These are phyloP conservation scores for Helobdella robusta DNA, from an alignment of 2,888 invertebrate genomes.

Conservation along the genomic window DNA sequence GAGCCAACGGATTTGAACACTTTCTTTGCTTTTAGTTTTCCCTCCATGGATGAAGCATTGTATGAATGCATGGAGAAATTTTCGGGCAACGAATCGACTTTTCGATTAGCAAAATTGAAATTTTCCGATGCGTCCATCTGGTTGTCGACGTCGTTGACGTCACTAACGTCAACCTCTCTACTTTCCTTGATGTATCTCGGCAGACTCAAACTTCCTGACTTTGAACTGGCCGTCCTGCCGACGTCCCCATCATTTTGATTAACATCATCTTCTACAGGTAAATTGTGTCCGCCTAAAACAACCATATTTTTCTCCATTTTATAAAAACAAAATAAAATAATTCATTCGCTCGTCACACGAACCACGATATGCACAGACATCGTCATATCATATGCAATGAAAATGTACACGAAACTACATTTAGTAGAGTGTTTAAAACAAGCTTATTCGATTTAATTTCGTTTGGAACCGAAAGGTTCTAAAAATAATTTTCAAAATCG, in stretches of 20 bases:
- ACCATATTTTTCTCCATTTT: too few relatives aligned
- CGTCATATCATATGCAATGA: too few relatives aligned
- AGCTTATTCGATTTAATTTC: too few relatives aligned
- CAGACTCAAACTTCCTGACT: not conserved
- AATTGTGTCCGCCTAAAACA: constrained; percentile 8
- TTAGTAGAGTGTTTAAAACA: too few relatives aligned
- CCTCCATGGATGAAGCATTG: too few relatives aligned
- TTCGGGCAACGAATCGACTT: constrained; percentile 12
- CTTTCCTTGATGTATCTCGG: constrained; percentile 1
- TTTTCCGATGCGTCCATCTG: not conserved
- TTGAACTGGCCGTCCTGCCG: not conserved
- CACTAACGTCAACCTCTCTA: not conserved
- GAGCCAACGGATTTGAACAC: constrained; percentile 39
- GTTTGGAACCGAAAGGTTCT: too few relatives aligned
- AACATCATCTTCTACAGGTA: constrained; percentile 1
- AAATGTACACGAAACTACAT: too few relatives aligned
- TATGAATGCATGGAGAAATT: constrained; percentile 5
- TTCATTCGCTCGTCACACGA: too few relatives aligned
- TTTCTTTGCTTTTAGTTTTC: too few relatives aligned
- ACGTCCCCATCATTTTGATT: not conserved
- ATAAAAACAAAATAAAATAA: too few relatives aligned
- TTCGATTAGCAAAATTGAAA: not conserved
- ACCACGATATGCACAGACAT: too few relatives aligned
- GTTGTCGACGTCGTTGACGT: not conserved
- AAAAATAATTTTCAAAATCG: too few relatives aligned